These are phyloP conservation scores for Drosophila testacea DNA, from an alignment of 2,888 invertebrate species.

Conservation along the genomic window DNA sequence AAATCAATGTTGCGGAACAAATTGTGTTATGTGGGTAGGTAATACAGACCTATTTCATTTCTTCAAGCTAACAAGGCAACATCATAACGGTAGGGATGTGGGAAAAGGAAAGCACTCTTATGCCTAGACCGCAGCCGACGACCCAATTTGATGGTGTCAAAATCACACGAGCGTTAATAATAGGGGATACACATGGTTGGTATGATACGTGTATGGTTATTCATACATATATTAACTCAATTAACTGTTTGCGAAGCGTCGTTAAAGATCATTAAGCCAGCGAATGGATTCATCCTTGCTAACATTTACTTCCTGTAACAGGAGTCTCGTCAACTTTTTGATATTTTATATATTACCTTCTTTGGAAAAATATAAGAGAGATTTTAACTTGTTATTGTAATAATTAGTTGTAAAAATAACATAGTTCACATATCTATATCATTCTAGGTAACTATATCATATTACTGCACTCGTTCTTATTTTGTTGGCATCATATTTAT, in stretches of 20 bases:
- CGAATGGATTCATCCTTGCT: neutral
- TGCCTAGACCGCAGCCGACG: conserved; percentile 60
- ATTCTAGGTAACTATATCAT: no score
- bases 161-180: conserved; percentile 79
- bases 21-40: conserved; percentile 70
- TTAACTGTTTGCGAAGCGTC: conserved; percentile 28
- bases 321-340: no score
- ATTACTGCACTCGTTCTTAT: no score
- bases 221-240: conserved; percentile 21
- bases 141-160: conserved; percentile 78
- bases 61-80: conserved; percentile 71
- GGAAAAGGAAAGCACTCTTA: neutral
- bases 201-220: conserved; percentile 15
- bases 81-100: conserved; percentile 47
- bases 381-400: no score
- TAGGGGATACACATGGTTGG: conserved; percentile 35
- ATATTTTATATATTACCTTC: no score
- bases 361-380: no score
- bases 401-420: no score
- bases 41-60: conserved; percentile 68
- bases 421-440: no score
- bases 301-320: no score
- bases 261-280: conserved; percentile 19
- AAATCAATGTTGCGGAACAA: conserved; percentile 80
- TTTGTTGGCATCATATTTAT: no score